Conservation (phyloP, 2,113 vertebrate genomes). For the Barbus barbus region DNA sequence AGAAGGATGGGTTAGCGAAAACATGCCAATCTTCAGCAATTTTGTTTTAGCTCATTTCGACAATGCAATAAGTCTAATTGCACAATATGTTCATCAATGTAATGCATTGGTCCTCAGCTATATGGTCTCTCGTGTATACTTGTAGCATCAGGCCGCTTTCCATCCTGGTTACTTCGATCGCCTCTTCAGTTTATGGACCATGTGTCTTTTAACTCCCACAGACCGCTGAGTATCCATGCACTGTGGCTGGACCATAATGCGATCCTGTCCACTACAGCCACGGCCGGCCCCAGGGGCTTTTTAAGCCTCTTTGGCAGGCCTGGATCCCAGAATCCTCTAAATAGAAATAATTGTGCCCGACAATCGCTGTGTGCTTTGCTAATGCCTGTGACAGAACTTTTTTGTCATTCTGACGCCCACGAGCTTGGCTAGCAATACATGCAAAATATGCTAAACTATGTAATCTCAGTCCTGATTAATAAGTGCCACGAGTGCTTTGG, state of each 20-base stretch:
- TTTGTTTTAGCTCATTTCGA: neutral
- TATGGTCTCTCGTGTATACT: slow-evolving; percentile 12
- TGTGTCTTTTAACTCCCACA: slow-evolving; percentile 22
- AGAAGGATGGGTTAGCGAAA: neutral
- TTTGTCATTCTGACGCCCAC: slow-evolving; percentile 48
- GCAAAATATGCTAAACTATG: slow-evolving; percentile 63
- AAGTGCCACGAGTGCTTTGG: slow-evolving; percentile 57
- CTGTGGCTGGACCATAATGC: neutral
- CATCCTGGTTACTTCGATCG: slow-evolving; percentile 53
- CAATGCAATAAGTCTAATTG: neutral
- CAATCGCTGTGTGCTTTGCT: slow-evolving; percentile 50
- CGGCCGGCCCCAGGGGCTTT: slow-evolving; percentile 53
- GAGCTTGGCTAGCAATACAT: slow-evolving; percentile 45
- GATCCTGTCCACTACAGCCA: slow-evolving; percentile 34
- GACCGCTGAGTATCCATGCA: neutral
- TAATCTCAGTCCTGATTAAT: slow-evolving; percentile 66
- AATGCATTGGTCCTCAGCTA: neutral
- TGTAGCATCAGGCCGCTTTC: slow-evolving; percentile 59
- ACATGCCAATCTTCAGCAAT: neutral
- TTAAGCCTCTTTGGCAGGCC: slow-evolving; percentile 48
- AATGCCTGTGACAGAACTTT: slow-evolving; percentile 60
- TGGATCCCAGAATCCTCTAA: slow-evolving; percentile 47
- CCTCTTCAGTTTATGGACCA: slow-evolving; percentile 13
- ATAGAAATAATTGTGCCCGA: slow-evolving; percentile 67
- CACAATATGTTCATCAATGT: neutral